Conservation (phyloP, 2,888 invertebrate genomes). For the Chrysolina americana region DNA sequence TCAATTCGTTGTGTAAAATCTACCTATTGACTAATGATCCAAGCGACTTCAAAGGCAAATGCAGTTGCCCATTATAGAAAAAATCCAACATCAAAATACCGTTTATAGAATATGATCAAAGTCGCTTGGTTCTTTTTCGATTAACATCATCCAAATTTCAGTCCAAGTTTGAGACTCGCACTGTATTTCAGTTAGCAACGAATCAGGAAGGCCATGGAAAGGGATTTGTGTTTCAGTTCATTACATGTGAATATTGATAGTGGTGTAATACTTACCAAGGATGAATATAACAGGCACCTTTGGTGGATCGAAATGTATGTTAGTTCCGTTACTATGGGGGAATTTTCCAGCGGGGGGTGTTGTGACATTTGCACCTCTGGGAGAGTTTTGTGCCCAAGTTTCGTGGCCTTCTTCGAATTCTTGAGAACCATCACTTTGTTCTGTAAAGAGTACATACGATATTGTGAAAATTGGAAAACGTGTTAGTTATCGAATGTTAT, state of each 20-base stretch:
- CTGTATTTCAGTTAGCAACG: too few species aligned
- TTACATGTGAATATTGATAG: background rate
- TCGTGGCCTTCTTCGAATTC: constrained; percentile 71
- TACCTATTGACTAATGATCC: too few species aligned
- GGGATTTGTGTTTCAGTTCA: constrained; percentile 13
- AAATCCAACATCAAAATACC: too few species aligned
- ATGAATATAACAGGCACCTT: constrained; percentile 92
- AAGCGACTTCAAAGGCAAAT: too few species aligned
- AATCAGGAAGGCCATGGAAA: background rate
- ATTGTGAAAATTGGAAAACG: too few species aligned
- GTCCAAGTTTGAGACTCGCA: too few species aligned
- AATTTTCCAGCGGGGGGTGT: constrained; percentile 81
- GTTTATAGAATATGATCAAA: too few species aligned
- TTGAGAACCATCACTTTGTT: constrained; percentile 84
- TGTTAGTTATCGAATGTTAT: too few species aligned
- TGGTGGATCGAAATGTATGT: constrained; percentile 88
- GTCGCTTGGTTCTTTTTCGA: too few species aligned
- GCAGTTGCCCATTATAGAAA: too few species aligned
- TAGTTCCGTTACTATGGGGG: constrained; percentile 85
- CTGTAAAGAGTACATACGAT: constrained; percentile 67
- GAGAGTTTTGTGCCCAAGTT: constrained; percentile 73
- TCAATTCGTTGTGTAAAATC: too few species aligned
- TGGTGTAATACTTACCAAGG: constrained; percentile 75
- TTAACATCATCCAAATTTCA: too few species aligned
- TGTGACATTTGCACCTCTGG: constrained; percentile 68